Percentiles rank a stretch among this genome's conserved stretches.
phyloP scores from a whole-genome alignment of 2,113 vertebrate species.

The Myiopsitta monachus region DNA sequence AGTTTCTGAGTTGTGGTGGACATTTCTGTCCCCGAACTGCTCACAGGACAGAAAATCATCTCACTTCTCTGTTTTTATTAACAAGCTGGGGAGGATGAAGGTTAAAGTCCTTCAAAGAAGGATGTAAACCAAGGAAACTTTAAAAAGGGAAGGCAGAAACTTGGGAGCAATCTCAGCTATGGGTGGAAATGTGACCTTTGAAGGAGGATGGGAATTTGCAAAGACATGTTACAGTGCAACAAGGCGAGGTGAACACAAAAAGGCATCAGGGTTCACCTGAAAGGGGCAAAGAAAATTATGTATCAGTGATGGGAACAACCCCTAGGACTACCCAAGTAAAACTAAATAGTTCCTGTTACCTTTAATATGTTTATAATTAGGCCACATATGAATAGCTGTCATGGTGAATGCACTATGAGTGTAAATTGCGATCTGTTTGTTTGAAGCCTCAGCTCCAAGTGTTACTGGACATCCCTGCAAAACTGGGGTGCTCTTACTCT shows the following conservation, averaged over 20 bases:
- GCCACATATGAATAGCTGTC: not conserved
- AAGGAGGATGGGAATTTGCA: not conserved
- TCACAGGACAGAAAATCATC: not conserved
- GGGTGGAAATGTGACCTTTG: not conserved
- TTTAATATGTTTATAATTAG: not conserved
- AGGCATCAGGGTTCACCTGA: not conserved
- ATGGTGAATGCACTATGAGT: not conserved
- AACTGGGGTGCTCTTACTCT: not conserved
- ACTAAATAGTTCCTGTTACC: slow-evolving; percentile 25
- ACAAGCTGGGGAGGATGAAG: not conserved
- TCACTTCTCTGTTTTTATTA: slow-evolving; percentile 1
- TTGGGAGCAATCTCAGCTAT: not conserved
- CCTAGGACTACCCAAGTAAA: not conserved
- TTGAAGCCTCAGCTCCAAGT: not conserved
- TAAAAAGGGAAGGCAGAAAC: not conserved
- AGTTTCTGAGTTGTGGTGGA: slow-evolving; percentile 3
- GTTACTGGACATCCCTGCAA: not conserved
- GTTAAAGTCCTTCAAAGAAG: not conserved
- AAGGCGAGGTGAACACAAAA: not conserved
- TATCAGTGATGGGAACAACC: not conserved
- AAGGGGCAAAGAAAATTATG: not conserved
- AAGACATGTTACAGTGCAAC: not conserved
- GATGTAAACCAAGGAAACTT: not conserved
- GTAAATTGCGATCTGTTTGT: not conserved
- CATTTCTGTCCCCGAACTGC: not conserved